Evolutionary conservation across 92 coral and sea anemone genomes (phyloP), one percentile per base, ranked within the genome.

Genomic region (Pocillopora meandrina): DNA sequence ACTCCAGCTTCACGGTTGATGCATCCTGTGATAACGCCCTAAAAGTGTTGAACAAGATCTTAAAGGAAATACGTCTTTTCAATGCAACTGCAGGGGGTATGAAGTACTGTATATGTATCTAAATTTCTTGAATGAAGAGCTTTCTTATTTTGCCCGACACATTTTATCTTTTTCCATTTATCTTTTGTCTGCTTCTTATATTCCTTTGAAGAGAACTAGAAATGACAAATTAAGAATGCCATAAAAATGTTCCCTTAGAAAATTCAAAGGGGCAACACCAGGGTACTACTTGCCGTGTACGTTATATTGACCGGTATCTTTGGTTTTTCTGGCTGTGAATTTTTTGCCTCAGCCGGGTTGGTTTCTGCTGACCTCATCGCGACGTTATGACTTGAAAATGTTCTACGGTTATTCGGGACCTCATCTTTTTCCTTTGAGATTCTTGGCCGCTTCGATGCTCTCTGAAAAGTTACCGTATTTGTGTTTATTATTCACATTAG

Each of bases 11-110:
- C 92, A 18, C 91, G 92, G 47, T 89, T 86, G 78, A 90, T 63
- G 49, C 90, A 86, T 56, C 80, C 85, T 21, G 93, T 95, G 57
- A 95, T 84, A 68, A 88, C 92, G 15, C 98, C 98, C 98, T 95
- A 79, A 19, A 61, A 19, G 60, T 73, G 11, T 9, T 7, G 6
- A 15, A n/a, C 15, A 82, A 10, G 9, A 59, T 2, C 19, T 6
- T 2, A 33, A 10, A 8, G 13, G 26, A 21, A 2, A 17, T 18
- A 10, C 11, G 11, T 21, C 18, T 6, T 62, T 9, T 2, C 7
- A 15, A n/a, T 19, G n/a, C n/a, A 12, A 65, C 69, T 19, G 10
- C 69, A 65, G 1, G 33, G 31, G 31, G 1, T 26, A 26, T 26
- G 31, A 26, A 26, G 31, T 26, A 26, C 31, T 26, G 52, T 42